Evolutionary conservation across 2,888 invertebrate species (phyloP).

Genomic region (Ochropleura plecta): DNA sequence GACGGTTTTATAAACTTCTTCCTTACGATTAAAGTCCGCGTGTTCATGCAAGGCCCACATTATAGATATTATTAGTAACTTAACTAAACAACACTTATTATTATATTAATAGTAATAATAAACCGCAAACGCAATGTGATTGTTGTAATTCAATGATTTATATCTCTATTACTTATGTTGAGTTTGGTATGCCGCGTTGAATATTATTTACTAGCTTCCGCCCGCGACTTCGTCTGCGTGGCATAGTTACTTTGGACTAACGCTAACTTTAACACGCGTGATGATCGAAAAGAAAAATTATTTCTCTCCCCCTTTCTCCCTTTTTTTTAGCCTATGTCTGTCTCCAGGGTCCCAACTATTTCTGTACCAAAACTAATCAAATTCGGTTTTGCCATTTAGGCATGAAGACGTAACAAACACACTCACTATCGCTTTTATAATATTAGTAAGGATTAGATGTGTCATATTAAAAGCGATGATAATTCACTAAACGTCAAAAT

Average conservation of each 20-base stretch:
- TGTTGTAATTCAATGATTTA: constrained; percentile 28
- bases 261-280: no score
- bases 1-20: neutral
- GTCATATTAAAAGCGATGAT: no score
- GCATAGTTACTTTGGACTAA: constrained; percentile 11
- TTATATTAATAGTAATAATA: constrained; percentile 13
- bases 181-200: constrained; percentile 19
- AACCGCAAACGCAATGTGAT: constrained; percentile 5
- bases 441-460: no score
- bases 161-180: constrained; percentile 36
- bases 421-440: no score
- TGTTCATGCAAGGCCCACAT: neutral
- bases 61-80: neutral
- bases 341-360: no score
- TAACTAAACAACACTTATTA: constrained; percentile 11
- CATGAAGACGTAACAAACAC: no score
- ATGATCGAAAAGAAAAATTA: no score
- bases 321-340: no score
- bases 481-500: no score
- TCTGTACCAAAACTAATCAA: no score
- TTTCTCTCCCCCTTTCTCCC: no score
- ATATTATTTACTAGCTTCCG: constrained; percentile 14
- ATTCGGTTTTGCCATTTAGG: no score
- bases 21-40: neutral
- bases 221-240: neutral